Evolutionary conservation across 2,113 vertebrate genomes (phyloP), one percentile per base, ranked within the genome.

Genomic region (Herpetotheres cachinnans): DNA sequence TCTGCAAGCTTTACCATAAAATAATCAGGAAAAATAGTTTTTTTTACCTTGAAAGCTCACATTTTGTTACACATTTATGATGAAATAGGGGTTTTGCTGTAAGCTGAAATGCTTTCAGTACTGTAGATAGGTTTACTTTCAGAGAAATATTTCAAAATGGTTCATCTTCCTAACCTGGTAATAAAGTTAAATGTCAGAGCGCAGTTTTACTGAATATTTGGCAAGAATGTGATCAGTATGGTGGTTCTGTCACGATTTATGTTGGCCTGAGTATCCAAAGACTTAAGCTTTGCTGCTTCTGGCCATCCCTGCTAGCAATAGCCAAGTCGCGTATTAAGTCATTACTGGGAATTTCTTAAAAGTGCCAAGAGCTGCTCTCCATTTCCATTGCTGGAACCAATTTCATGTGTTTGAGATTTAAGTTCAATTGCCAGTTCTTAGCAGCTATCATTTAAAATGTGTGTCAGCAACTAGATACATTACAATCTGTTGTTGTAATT

Each of bases 361-460:
- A 29, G 21, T 62, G 25, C 15, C 2, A 27, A 49, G 38, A 55
- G 13, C 5, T 32, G 15, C 16, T 85, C 26, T 54, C 11, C 2
- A 3, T 62, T 86, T 52, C 46, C 59, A 2, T 10, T 22, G 6
- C 42, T 42, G 61, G 47, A 49, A 32, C 7, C 4, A 14, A 2
- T 46, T 47, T 44, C 11, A 2, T 0, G 7, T 19, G 24, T 49
- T 30, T 18, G 20, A 20, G 65, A 8, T 5, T 1, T 0, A 10
- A 62, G 15, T 0, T 46, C 13, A 42, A 29, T 0, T 1, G 56
- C 22, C 13, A 1, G 21, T 47, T 63, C 32, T 62, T 55, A 50
- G 0, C 59, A 40, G 6, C 18, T 73, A 10, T 42, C 32, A 16
- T 36, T 42, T 61, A 50, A 50, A 69, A 26, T 4, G 7, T 34